Conservation (phyloP, 2,888 invertebrate species). For the Coremacera marginata region DNA sequence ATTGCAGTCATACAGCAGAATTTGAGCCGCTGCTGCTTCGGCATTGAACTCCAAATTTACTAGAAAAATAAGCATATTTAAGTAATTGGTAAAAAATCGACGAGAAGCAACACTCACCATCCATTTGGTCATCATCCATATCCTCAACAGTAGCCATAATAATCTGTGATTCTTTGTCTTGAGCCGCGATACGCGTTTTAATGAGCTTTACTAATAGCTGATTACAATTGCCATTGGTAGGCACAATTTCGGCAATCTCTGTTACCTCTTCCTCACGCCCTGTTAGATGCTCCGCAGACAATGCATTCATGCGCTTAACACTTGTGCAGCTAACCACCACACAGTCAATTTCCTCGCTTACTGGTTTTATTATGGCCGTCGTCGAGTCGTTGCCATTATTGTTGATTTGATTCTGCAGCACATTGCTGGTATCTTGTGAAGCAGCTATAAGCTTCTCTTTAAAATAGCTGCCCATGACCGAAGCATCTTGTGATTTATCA, state of each 20-base stretch:
- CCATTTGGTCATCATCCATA: constrained; percentile 51
- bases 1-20: constrained; percentile 60
- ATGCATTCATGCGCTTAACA: constrained; percentile 61
- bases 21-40: constrained; percentile 60
- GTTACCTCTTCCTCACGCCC: constrained; percentile 55
- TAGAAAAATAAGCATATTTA: constrained; percentile 8
- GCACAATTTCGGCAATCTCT: constrained; percentile 73
- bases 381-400: constrained; percentile 51
- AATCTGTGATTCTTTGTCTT: constrained; percentile 54
- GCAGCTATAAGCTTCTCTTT: constrained; percentile 60
- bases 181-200: constrained; percentile 55
- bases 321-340: constrained; percentile 61
- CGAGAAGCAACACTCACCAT: constrained; percentile 47
- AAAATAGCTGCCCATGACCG: constrained; percentile 54
- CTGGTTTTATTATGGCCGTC: constrained; percentile 65
- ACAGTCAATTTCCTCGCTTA: constrained; percentile 63
- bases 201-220: constrained; percentile 74
- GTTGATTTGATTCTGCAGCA: constrained; percentile 31
- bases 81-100: not conserved
- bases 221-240: constrained; percentile 76
- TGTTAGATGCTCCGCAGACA: constrained; percentile 43
- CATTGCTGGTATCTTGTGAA: constrained; percentile 48
- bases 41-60: constrained; percentile 51
- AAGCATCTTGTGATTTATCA: constrained; percentile 54
- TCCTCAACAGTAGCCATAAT: constrained; percentile 62